Evolutionary conservation across 2,797 vertebrate species (phyloP).

Genomic region (Siniperca obscura): DNA sequence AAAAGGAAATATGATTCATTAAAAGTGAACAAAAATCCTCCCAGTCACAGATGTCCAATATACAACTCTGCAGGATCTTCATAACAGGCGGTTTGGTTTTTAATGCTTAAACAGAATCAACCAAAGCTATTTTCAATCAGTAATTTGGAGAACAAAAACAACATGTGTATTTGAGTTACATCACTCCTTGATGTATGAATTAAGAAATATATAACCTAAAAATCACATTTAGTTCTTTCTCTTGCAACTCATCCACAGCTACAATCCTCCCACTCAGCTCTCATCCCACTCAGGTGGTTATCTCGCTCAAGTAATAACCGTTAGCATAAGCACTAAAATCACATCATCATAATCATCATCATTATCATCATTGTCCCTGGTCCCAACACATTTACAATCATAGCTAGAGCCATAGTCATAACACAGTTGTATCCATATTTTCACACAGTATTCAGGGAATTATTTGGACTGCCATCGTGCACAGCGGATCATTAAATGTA

Average conservation of each 20-base stretch:
- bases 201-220: constrained; percentile 21
- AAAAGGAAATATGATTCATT: neutral
- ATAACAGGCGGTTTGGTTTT: constrained; percentile 5
- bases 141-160: constrained; percentile 22
- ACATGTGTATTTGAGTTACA: constrained; percentile 33
- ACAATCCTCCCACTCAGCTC: constrained; percentile 57
- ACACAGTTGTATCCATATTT: constrained; percentile 66
- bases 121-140: constrained; percentile 1
- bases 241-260: constrained; percentile 38
- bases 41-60: constrained; percentile 5
- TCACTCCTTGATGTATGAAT: constrained; percentile 23
- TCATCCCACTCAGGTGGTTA: constrained; percentile 72
- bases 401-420: constrained; percentile 65
- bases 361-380: constrained; percentile 69
- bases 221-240: constrained; percentile 40
- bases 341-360: constrained; percentile 76
- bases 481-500: constrained; percentile 77
- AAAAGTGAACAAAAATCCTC: neutral
- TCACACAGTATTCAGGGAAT: constrained; percentile 66
- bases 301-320: constrained; percentile 77
- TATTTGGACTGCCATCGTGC: constrained; percentile 72
- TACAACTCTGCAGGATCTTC: neutral
- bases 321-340: constrained; percentile 79
- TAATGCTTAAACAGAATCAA: constrained; percentile 4
- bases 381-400: constrained; percentile 72